Conservation (phyloP, 1,140 invertebrate species). For the Drosophila santomea region DNA sequence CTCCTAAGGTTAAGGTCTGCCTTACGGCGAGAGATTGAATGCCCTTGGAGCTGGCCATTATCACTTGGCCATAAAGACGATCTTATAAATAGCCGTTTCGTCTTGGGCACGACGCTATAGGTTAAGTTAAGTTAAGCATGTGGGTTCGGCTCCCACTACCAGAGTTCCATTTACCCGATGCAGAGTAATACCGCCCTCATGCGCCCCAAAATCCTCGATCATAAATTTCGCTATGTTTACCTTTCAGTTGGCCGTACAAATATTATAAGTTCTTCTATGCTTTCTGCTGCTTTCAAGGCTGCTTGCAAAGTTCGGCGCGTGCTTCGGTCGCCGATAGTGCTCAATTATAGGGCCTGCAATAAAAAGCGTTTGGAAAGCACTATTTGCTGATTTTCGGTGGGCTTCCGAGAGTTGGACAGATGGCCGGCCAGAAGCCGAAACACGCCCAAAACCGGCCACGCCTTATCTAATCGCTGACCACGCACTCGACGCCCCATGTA, state of each 20-base stretch:
- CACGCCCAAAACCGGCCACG: slow-evolving; percentile 29
- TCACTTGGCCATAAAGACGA: background rate
- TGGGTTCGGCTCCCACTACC: too few species aligned
- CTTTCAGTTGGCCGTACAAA: slow-evolving; percentile 44
- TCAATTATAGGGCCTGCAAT: slow-evolving; percentile 14
- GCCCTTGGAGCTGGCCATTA: slow-evolving; percentile 1
- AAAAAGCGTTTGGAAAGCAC: slow-evolving; percentile 12
- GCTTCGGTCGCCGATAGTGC: slow-evolving; percentile 51
- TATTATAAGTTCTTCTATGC: slow-evolving; percentile 22
- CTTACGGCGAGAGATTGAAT: background rate
- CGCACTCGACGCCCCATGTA: slow-evolving; percentile 12
- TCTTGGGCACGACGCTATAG: background rate
- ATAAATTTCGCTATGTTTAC: slow-evolving; percentile 51
- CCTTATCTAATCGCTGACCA: slow-evolving; percentile 45
- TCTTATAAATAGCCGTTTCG: background rate
- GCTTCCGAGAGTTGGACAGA: slow-evolving; percentile 25
- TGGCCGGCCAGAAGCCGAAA: slow-evolving; percentile 6
- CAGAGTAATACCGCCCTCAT: background rate
- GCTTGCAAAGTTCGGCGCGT: slow-evolving; percentile 61
- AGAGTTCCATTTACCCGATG: too few species aligned
- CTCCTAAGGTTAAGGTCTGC: slow-evolving; percentile 9
- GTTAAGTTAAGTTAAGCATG: too few species aligned
- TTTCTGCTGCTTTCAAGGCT: slow-evolving; percentile 52
- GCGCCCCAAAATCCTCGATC: background rate
- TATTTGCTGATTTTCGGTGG: slow-evolving; percentile 10